Evolutionary conservation across 2,113 vertebrate genomes (phyloP), one percentile per base, ranked within the genome.

Genomic region (Cardinalis cardinalis): DNA sequence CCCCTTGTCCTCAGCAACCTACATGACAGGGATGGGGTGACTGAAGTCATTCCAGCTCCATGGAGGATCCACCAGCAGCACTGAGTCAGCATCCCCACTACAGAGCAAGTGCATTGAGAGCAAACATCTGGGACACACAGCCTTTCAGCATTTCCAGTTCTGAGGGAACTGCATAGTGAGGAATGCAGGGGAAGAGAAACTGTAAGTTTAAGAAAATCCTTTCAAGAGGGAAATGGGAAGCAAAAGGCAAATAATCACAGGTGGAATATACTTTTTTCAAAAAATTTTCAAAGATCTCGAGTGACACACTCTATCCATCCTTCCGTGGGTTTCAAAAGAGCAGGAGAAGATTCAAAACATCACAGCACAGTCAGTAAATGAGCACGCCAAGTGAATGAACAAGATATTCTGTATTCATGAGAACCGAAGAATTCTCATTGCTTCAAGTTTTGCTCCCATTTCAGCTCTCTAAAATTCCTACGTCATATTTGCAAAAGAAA

Each of bases 401-500:
- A 49, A 83, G 88, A 51, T 79, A 92, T 78, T 96, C 91, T 93
- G 88, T 94, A 94, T 91, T 97, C 92, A 46, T 75, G 92, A 95
- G 79, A 96, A 91, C 72, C 86, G 89, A 92, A 96, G 92, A 95
- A 95, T 90, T 95, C 90, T 93, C 89, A 84, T 85, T 93, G 84
- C 92, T 94, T 96, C 61, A 51, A 84, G 80, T 93, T 97, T 87
- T 95, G 85, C 89, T 96, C 93, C 94, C 92, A 95, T 92, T 96
- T 97, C 95, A 89, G 87, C 74, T 94, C 92, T 95, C 96, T 80
- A 96, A 94, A 74, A 96, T 88, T 94, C 93, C 96, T 93, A 88
- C 75, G 81, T 96, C 94, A 93, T 88, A 97, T 95, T 96, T 96
- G 94, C 92, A 97, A 96, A 94, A 89, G 70, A 97, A 96, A 97